A percentile compares a stretch with the other conserved stretches of the same genome.
These are phyloP conservation scores for Columbina picui DNA, from an alignment of 2,113 vertebrate genomes.

Conservation along the genomic window DNA sequence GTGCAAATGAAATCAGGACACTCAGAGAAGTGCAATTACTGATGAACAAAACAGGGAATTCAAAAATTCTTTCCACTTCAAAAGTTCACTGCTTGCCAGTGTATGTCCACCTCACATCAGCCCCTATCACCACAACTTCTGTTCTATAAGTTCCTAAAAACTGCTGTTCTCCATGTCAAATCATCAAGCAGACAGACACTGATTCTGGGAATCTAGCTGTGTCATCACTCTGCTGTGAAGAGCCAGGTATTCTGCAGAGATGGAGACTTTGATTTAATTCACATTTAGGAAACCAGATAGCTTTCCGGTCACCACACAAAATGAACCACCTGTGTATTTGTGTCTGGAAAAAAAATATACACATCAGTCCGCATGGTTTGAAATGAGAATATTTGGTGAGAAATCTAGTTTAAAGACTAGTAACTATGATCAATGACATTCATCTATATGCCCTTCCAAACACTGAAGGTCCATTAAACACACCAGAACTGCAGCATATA, in stretches of 20 bases:
- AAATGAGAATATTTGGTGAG: background rate
- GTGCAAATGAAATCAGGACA: background rate
- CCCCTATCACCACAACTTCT: background rate
- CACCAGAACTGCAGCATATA: background rate
- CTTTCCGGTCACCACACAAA: background rate
- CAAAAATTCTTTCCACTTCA: background rate
- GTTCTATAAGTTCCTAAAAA: background rate
- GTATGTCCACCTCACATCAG: background rate
- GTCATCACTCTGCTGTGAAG: background rate
- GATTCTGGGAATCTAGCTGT: background rate
- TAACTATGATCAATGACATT: background rate
- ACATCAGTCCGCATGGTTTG: background rate
- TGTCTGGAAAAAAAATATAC: background rate
- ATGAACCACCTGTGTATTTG: background rate
- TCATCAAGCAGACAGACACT: background rate
- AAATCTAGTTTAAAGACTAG: background rate
- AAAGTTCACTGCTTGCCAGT: rapidly evolving
- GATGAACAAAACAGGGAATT: background rate
- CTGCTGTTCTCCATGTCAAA: background rate
- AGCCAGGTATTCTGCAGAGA: background rate
- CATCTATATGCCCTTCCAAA: background rate
- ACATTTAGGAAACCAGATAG: background rate
- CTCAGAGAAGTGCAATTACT: background rate
- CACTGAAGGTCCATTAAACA: background rate
- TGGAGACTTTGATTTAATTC: background rate